Percentiles rank a stretch among this genome's conserved stretches.
These are phyloP conservation scores for Clepsis dumicolana DNA, from an alignment of 2,888 invertebrate genomes.

Conservation along the genomic window DNA sequence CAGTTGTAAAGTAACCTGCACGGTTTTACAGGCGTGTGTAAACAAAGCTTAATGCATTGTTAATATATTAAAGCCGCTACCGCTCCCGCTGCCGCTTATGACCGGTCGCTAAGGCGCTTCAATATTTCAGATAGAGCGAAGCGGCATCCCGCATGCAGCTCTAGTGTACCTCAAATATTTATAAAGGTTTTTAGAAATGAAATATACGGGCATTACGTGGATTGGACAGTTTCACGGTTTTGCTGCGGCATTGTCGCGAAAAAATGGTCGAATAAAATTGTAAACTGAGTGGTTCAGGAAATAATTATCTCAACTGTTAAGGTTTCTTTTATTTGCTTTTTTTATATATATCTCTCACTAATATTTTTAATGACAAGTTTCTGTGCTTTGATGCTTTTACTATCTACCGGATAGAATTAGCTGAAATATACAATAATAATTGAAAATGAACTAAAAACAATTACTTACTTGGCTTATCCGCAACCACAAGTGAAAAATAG, in stretches of 20 bases:
- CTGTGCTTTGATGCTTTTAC: no score
- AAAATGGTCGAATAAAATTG: not conserved
- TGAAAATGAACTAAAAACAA: no score
- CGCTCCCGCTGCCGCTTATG: constrained; percentile 29
- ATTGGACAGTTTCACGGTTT: constrained; percentile 16
- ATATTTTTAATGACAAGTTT: no score
- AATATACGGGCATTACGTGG: constrained; percentile 36
- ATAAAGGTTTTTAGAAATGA: constrained; percentile 41
- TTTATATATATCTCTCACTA: no score
- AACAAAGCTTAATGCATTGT: not conserved
- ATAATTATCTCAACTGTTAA: no score
- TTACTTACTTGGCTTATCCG: no score
- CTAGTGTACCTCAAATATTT: constrained; percentile 40
- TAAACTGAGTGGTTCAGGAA: not conserved
- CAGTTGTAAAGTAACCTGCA: no score
- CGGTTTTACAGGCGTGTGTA: not conserved
- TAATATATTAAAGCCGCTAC: not conserved
- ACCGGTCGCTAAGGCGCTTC: constrained; percentile 38
- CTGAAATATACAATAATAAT: no score
- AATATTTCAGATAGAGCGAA: constrained; percentile 70
- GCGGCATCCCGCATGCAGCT: constrained; percentile 34
- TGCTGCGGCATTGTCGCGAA: not conserved
- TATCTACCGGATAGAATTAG: no score
- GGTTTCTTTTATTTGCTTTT: not conserved
- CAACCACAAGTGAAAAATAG: no score